Percentiles rank a stretch among this genome's conserved stretches.
These are phyloP conservation scores for Meloe dianella DNA, from an alignment of 2,888 invertebrate genomes.

Conservation along the genomic window DNA sequence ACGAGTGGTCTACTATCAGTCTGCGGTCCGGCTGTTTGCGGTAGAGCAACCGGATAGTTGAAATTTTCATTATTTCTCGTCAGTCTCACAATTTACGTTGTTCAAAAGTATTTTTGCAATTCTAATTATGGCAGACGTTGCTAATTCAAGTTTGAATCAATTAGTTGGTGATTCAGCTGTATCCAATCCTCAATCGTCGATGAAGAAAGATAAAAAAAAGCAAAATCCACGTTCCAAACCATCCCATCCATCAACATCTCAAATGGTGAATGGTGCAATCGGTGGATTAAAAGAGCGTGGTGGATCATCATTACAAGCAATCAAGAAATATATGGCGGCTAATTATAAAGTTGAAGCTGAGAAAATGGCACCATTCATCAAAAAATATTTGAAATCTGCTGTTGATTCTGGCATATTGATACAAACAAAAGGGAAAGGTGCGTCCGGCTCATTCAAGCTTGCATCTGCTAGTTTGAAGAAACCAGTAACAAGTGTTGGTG, in stretches of 20 bases:
- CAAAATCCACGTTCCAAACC: conserved; percentile 30
- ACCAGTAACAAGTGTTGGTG: background rate
- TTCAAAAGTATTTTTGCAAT: no score
- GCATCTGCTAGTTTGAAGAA: conserved; percentile 41
- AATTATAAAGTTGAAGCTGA: conserved; percentile 67
- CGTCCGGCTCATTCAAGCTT: conserved; percentile 62
- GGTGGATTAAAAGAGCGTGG: conserved; percentile 63
- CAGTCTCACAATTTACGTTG: no score
- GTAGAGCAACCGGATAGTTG: background rate
- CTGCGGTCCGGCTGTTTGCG: background rate
- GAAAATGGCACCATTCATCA: conserved; percentile 66
- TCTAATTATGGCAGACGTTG: conserved; percentile 10
- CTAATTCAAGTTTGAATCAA: no score
- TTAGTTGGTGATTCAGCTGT: background rate
- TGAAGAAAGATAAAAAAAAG: conserved; percentile 38
- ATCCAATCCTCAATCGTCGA: conserved; percentile 26
- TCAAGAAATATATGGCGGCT: conserved; percentile 69
- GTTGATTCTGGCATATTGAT: conserved; percentile 63
- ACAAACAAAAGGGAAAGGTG: conserved; percentile 65
- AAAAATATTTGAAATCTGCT: conserved; percentile 65
- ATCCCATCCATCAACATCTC: conserved; percentile 61
- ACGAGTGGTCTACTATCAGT: background rate
- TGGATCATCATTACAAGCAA: conserved; percentile 65
- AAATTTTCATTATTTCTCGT: no score
- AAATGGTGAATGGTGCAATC: conserved; percentile 67